Base-by-base conservation (phyloP, 2,888 invertebrate species). In the Zelleria hepariella region DNA sequence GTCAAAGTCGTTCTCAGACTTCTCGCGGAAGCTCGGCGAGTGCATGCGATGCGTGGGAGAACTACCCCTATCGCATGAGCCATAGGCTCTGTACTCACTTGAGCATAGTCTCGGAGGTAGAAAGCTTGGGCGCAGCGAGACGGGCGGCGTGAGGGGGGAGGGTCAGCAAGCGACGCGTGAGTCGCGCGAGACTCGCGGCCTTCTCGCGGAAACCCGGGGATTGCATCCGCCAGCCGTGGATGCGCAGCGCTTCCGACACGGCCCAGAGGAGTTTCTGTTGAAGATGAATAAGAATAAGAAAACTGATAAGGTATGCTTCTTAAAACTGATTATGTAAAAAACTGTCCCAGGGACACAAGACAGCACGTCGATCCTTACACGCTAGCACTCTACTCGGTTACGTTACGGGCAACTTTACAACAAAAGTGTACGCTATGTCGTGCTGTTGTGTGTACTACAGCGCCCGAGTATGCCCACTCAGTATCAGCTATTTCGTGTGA, bases 231-330 rank as follows among this genome's bases (percentile, higher is more conserved):
- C 95, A 92, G 49, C 94, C 94, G 74, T 93, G 93, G 25, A 89
- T 86, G 52, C 94, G 91, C 20, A 95, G 81, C 0, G 95, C 94
- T 70, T 94, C 93, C 2, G 94, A 93, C 4, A 95, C 94, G 0
- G 95, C 95, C 95, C 95, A 95, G 20, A 95, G 81, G 25, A 95
- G 84, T 90, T 95, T 95, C 94, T 94, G 74, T 0, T 10, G 3
- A 42, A n/a, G n/a, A n/a, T n/a, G n/a, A n/a, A n/a, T n/a, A n/a
- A n/a, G n/a, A n/a, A n/a, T n/a, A n/a, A n/a, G n/a, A n/a, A n/a
- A n/a, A n/a, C n/a, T n/a, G n/a, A n/a, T n/a, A n/a, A n/a, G n/a
- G n/a, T n/a, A n/a, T n/a, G n/a, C n/a, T n/a, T n/a, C n/a, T n/a
- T n/a, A n/a, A n/a, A n/a, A n/a, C n/a, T n/a, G n/a, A n/a, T n/a